Evolutionary conservation across 1,140 invertebrate genomes (phyloP), one percentile per base, ranked within the genome.

Genomic region (Antheraea mylitta): DNA sequence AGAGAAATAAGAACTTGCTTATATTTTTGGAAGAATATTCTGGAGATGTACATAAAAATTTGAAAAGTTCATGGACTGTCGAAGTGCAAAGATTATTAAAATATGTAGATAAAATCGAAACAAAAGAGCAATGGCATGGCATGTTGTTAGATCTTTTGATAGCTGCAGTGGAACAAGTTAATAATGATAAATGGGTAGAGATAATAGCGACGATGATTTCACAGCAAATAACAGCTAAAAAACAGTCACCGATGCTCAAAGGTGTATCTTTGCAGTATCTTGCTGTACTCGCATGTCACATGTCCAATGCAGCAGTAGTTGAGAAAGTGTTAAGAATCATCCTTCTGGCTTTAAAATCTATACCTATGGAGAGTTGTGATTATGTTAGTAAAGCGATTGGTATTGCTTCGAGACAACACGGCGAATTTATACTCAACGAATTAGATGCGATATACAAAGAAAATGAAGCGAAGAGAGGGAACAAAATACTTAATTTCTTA

Each of bases 341-440:
- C 53, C 92, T 96, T 67, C 86, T 92, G 42, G 93, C 93, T 48
- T 91, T 95, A 13, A 94, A 94, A 78, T 94, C 95, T 63, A 94
- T 93, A 65, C 94, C 94, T 53, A 89, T 94, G 70, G 89, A 93
- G 60, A 95, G 96, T 80, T 93, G 92, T 73, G 93, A 94, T 80
- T 93, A 93, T 48, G 91, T 94, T 70, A 96, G 96, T 22, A 91
- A 95, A 79, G 95, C 97, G 4, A 89, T 98, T 62, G 98, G 97
- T 2, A 96, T 97, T 71, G 95, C 95, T 69, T 95, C 97, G 0
- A 94, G 96, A 18, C 94, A 95, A 66, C 97, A 98, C 83, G 92
- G 97, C 22, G 94, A 95, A 62, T 87, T 94, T 58, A 94, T 98
- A 3, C 85, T 98, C 0, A 95, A 95, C 66, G 96, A 94, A 80